Conservation (phyloP, 1,140 invertebrate genomes). For the Drosophila lini region DNA sequence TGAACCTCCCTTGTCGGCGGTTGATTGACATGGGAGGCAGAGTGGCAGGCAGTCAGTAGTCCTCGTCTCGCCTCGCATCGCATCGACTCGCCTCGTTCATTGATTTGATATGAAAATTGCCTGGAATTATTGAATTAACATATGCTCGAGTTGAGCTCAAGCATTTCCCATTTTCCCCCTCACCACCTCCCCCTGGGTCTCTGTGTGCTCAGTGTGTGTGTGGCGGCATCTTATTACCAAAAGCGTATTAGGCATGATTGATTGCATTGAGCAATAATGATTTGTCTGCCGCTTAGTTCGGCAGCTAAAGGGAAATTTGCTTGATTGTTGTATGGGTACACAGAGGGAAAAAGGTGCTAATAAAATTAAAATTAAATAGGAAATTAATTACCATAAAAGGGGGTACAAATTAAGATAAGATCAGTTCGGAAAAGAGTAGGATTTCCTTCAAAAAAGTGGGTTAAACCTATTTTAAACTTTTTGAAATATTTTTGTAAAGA, state of each 20-base stretch:
- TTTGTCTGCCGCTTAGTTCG: conserved; percentile 63
- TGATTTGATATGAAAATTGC: conserved; percentile 83
- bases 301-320: conserved; percentile 26
- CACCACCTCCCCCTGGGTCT: neutral
- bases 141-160: conserved; percentile 78
- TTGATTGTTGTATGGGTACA: conserved; percentile 7
- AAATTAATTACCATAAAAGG: accelerated
- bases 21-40: conserved; percentile 66
- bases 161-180: conserved; percentile 54
- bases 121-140: conserved; percentile 84
- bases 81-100: conserved; percentile 36
- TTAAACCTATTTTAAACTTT: neutral
- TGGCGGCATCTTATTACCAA: conserved; percentile 78
- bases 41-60: conserved; percentile 13
- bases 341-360: neutral
- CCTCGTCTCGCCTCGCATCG: conserved; percentile 6
- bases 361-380: too few relatives aligned
- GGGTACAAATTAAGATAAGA: neutral
- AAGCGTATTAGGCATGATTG: conserved; percentile 81
- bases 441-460: neutral
- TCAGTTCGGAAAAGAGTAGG: accelerated
- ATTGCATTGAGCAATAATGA: conserved; percentile 81
- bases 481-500: accelerated
- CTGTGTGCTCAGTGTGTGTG: conserved; percentile 27
- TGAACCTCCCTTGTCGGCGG: conserved; percentile 36